Conservation (phyloP, 2,888 invertebrate genomes). For the Caenorhabditis imperialis region DNA sequence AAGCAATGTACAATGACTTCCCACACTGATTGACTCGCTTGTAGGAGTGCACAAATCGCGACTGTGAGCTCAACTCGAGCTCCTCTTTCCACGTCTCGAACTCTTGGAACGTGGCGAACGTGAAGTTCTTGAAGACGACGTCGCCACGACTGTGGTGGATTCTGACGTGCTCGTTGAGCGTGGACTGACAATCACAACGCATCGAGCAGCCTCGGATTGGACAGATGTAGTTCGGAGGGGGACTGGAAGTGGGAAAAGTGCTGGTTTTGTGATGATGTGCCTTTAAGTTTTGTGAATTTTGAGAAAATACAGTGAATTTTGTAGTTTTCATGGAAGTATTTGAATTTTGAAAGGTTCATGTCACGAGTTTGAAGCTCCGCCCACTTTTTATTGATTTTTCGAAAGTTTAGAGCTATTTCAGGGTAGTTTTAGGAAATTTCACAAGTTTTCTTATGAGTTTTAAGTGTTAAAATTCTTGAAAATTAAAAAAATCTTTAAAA, state of each 20-base stretch:
- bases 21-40: background rate
- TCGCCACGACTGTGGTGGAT: conserved; percentile 9
- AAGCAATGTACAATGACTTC: background rate
- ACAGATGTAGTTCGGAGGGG: background rate
- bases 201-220: background rate
- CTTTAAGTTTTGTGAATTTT: background rate
- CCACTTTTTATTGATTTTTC: too few species aligned
- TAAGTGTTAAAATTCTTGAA: too few species aligned
- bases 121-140: background rate
- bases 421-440: too few species aligned
- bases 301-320: background rate
- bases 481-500: too few species aligned
- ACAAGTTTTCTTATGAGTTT: too few species aligned
- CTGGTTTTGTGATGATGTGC: background rate
- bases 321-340: too few species aligned
- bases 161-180: conserved; percentile 20
- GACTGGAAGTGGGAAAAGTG: background rate
- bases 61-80: conserved; percentile 1
- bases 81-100: conserved; percentile 23
- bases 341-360: too few species aligned
- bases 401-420: too few species aligned
- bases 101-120: background rate
- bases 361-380: too few species aligned
- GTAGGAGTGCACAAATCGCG: conserved; percentile 2
- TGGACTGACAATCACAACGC: conserved; percentile 20